Base-by-base conservation (phyloP, 1,140 invertebrate genomes). In the Orchesella cincta region DNA sequence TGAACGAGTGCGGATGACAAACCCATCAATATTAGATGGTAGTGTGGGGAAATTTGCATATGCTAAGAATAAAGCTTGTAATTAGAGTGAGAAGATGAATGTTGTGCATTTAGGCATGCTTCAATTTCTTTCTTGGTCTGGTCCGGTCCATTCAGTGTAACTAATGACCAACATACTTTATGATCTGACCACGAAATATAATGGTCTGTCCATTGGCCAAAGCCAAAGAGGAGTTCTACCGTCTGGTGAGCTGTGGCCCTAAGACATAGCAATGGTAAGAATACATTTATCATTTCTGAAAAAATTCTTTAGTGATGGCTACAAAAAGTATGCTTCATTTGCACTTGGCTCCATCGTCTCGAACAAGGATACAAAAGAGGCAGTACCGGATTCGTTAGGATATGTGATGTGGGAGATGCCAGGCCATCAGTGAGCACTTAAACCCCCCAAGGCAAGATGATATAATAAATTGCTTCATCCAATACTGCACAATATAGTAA, bases 241-340 rank as follows among this genome's bases (percentile, higher is more conserved):
- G 62, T 67, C 31, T 67, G 1, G 29, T 33, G 8, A 67, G 5
- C 62, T n/a, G 31, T 77, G 57, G 29, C 20, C 70, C 36, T 57
- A 35, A 28, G 31, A 77, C 57, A 75, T n/a, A 33, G 26, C 34
- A 23, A 51, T 28, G 28, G 29, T 20, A 16, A 67, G 36, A 52
- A 62, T 71, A 31, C 75, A 76, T 76, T 79, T 75, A 79, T 79
- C 76, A 79, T 77, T 75, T 62, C 52, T 39, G 34, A 74, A 46
- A n/a, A 75, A 74, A 79, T 77, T 79, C 76, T 75, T 75, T 46
- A 73, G 73, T 79, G 78, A 77, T 39, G 76, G 78, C 64, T 71
- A 67, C 8, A 46, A 31, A 67, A 67, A 18, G 62, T 23, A 67
- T 33, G 62, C 62, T 67, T 67, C 62, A 67, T 67, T 67, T 67